Conservation (phyloP, 2,113 vertebrate genomes). For the Turnix velox region DNA sequence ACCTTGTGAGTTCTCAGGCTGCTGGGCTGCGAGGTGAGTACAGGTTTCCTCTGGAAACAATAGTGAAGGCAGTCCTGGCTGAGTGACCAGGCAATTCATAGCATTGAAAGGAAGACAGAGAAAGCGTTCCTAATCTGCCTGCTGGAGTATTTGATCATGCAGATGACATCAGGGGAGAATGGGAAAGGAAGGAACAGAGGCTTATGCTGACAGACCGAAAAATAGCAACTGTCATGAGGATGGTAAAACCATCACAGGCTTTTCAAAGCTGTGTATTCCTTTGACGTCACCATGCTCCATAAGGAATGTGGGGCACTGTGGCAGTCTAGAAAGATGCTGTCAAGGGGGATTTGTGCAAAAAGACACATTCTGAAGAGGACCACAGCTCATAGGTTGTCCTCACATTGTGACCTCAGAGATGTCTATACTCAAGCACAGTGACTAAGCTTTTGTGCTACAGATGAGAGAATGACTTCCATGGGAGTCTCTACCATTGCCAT, state of each 20-base stretch:
- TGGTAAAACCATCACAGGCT: not conserved
- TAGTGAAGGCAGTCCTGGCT: accelerated
- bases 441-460: not conserved
- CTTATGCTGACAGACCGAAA: not conserved
- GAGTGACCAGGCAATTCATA: accelerated
- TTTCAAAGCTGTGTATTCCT: not conserved
- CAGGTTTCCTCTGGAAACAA: not conserved
- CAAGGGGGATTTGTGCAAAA: not conserved
- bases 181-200: not conserved
- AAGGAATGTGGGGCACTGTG: not conserved
- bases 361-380: not conserved
- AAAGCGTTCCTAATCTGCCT: not conserved
- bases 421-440: not conserved
- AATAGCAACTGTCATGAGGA: not conserved
- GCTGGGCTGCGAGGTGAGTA: not conserved
- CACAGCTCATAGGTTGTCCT: not conserved
- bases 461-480: not conserved
- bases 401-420: not conserved
- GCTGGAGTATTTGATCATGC: not conserved
- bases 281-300: not conserved
- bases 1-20: not conserved
- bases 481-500: not conserved
- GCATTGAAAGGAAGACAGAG: not conserved
- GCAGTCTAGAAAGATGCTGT: not conserved
- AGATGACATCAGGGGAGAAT: not conserved